Conservation (phyloP, 2,888 invertebrate genomes). For the Cyclophora punctaria region DNA sequence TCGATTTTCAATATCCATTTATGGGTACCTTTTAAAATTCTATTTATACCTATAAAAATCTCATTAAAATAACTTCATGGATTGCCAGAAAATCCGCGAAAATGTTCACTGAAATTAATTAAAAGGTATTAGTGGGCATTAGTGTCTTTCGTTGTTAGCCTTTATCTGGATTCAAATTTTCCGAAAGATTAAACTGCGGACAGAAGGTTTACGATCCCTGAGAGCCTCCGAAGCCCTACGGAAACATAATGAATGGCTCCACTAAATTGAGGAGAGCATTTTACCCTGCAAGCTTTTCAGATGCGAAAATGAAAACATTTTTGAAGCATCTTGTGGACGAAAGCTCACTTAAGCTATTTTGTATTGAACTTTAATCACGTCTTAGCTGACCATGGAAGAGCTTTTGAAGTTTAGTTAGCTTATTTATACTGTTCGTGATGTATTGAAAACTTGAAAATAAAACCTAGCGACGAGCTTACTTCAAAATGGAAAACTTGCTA, state of each 20-base stretch:
- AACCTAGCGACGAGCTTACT: too few species aligned
- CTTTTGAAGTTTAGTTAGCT: too few species aligned
- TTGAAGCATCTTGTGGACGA: not conserved
- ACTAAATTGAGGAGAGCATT: constrained; percentile 14
- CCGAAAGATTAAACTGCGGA: constrained; percentile 49
- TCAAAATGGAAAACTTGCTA: too few species aligned
- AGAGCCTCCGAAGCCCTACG: constrained; percentile 37
- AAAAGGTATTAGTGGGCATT: constrained; percentile 31
- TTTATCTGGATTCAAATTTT: constrained; percentile 45
- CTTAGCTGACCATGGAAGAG: too few species aligned
- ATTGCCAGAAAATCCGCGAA: constrained; percentile 15
- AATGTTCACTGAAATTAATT: constrained; percentile 35
- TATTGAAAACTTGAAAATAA: too few species aligned
- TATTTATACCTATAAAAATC: not conserved
- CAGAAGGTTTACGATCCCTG: constrained; percentile 45
- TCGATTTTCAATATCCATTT: too few species aligned
- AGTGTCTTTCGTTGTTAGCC: constrained; percentile 27
- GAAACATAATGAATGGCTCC: constrained; percentile 17
- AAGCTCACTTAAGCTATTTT: too few species aligned
- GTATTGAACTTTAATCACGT: too few species aligned
- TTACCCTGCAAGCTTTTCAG: constrained; percentile 1
- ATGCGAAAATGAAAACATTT: not conserved
- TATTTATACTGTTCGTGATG: too few species aligned
- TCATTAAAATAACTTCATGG: not conserved
- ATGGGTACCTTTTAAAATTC: too few species aligned